These are phyloP conservation scores for Philonicus albiceps DNA, from an alignment of 2,888 invertebrate genomes.

Conservation along the genomic window DNA sequence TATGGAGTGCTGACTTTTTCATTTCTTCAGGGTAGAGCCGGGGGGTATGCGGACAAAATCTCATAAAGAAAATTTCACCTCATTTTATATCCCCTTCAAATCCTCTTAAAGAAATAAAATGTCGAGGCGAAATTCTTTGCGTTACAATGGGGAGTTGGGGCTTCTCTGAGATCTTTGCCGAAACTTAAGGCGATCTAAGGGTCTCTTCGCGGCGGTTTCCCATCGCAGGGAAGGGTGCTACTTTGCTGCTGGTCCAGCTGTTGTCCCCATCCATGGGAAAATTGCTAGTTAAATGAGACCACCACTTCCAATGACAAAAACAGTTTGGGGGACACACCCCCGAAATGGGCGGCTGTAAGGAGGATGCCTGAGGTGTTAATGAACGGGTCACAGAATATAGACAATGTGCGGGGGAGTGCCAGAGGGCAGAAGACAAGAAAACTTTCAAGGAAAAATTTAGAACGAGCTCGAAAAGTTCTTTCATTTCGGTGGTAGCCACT, in stretches of 20 bases:
- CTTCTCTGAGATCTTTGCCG: not conserved
- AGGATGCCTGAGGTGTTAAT: not conserved
- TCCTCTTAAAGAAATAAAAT: not conserved
- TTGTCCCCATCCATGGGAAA: not conserved
- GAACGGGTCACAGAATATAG: not conserved
- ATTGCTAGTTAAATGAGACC: not conserved
- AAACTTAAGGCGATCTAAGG: not conserved
- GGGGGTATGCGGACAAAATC: not conserved
- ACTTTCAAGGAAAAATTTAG: not conserved
- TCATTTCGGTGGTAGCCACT: slow-evolving; percentile 2
- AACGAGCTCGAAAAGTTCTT: slow-evolving; percentile 26
- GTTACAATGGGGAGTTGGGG: not conserved
- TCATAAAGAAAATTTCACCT: slow-evolving; percentile 7
- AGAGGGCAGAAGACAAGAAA: not conserved
- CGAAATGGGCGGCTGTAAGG: not conserved
- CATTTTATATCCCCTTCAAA: not conserved
- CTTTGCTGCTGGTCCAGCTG: not conserved
- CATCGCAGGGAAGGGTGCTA: not conserved
- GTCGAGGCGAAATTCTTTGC: not conserved
- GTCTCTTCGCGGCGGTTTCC: not conserved
- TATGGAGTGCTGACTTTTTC: slow-evolving; percentile 1
- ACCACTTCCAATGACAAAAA: slow-evolving; percentile 1
- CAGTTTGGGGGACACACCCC: not conserved
- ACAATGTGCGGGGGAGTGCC: not conserved
- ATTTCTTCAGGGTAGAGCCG: not conserved